Evolutionary conservation across 2,797 vertebrate species (phyloP).

Genomic region (Typhlichthys subterraneus): DNA sequence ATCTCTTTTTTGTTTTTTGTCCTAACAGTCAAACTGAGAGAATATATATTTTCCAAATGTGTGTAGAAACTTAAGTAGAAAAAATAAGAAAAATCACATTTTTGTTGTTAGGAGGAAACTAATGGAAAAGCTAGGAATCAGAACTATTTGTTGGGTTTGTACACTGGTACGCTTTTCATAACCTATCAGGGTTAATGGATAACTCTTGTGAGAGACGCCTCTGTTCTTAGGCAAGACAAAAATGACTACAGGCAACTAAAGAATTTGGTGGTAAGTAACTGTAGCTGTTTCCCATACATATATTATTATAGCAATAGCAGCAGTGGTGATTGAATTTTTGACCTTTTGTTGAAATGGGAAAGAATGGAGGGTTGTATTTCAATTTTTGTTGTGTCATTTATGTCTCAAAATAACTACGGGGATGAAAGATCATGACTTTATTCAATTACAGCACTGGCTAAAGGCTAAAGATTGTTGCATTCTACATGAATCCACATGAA

Average conservation of each 20-base stretch:
- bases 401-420: conserved; percentile 80
- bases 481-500: conserved; percentile 61
- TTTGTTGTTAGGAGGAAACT: background rate
- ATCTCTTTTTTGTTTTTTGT: too few relatives aligned
- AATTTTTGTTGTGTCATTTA: conserved; percentile 82
- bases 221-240: conserved; percentile 72
- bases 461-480: conserved; percentile 76
- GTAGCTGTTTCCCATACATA: conserved; percentile 79
- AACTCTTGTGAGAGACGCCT: conserved; percentile 70
- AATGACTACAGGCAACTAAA: conserved; percentile 78
- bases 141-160: conserved; percentile 46
- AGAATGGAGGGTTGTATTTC: conserved; percentile 67
- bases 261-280: conserved; percentile 76
- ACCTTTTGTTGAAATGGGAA: conserved; percentile 84
- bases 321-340: conserved; percentile 84
- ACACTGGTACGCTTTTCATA: conserved; percentile 29
- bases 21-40: too few relatives aligned
- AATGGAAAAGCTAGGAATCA: conserved; percentile 34
- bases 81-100: too few relatives aligned
- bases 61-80: too few relatives aligned
- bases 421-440: conserved; percentile 80
- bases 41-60: too few relatives aligned
- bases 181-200: conserved; percentile 75
- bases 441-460: conserved; percentile 70
- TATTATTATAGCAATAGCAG: conserved; percentile 80